A percentile compares a stretch with the other conserved stretches of the same genome.
These are phyloP conservation scores for Cephus pygmeus DNA, from an alignment of 2,888 invertebrate genomes.

Conservation along the genomic window DNA sequence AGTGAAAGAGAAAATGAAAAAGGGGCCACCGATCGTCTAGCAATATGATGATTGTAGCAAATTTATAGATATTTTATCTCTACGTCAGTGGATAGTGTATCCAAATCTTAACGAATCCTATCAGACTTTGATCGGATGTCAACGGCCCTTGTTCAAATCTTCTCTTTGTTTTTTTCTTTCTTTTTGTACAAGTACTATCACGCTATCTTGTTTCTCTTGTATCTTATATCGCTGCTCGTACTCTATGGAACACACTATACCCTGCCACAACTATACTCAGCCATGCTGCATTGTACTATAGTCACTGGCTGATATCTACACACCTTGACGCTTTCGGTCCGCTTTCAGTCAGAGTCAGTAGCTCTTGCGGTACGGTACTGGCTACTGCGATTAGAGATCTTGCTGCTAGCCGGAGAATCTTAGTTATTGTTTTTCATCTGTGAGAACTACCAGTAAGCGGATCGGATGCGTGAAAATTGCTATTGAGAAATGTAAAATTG, in stretches of 20 bases:
- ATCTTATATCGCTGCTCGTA: neutral
- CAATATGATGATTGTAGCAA: neutral
- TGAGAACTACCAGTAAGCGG: neutral
- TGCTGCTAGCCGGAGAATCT: neutral
- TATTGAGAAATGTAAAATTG: neutral
- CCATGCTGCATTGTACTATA: neutral
- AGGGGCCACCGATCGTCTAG: neutral
- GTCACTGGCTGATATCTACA: slow-evolving; percentile 2
- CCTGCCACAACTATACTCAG: neutral
- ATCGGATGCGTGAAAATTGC: neutral
- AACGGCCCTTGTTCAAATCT: neutral
- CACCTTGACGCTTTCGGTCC: slow-evolving; percentile 1
- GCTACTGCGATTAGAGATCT: neutral
- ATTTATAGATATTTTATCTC: neutral
- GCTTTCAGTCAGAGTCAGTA: slow-evolving; percentile 2
- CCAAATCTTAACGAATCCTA: neutral
- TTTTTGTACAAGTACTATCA: neutral
- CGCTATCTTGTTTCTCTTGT: neutral
- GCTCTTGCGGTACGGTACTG: neutral
- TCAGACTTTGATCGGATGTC: neutral
- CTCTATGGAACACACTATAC: neutral
- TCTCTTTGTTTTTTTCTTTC: neutral
- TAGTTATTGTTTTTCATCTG: neutral
- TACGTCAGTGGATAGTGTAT: neutral
- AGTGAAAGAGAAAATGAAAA: neutral